Evolutionary conservation across 2,113 vertebrate species (phyloP).

Genomic region (Scalopus aquaticus): DNA sequence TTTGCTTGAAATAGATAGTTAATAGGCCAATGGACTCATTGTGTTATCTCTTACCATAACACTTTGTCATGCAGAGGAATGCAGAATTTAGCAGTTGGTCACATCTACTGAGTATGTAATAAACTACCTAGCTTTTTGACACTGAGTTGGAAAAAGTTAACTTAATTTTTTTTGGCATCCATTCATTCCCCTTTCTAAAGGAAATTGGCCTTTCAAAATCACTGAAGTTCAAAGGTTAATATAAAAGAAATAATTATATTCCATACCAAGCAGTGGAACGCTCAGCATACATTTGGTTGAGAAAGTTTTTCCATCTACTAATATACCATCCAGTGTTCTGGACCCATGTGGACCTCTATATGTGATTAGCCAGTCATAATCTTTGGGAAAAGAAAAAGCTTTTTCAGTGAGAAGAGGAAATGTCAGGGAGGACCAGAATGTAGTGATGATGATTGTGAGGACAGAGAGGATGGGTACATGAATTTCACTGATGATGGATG

Average conservation of each 20-base stretch:
- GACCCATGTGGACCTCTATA: not conserved
- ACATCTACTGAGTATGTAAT: not conserved
- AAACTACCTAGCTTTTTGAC: not conserved
- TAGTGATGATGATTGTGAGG: not conserved
- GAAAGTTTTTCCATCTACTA: not conserved
- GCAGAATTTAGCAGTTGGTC: not conserved
- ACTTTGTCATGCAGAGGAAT: not conserved
- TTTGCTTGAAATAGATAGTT: not conserved
- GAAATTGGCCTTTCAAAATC: not conserved
- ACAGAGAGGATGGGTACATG: not conserved
- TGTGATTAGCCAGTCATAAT: not conserved
- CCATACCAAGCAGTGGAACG: not conserved
- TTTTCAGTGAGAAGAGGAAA: not conserved
- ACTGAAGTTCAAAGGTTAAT: not conserved
- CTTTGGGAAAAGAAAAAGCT: not conserved
- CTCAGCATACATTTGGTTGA: not conserved
- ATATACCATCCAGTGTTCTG: not conserved
- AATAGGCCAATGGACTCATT: not conserved
- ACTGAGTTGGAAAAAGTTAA: not conserved
- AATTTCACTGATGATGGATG: not conserved
- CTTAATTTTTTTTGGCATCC: not conserved
- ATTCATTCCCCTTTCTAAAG: not conserved
- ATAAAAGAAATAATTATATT: not conserved
- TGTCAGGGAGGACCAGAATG: not conserved
- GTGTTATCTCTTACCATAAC: conserved; percentile 3